phyloP scores from a whole-genome alignment of 2,797 vertebrate genomes.

The Setipinna tenuifilis region DNA sequence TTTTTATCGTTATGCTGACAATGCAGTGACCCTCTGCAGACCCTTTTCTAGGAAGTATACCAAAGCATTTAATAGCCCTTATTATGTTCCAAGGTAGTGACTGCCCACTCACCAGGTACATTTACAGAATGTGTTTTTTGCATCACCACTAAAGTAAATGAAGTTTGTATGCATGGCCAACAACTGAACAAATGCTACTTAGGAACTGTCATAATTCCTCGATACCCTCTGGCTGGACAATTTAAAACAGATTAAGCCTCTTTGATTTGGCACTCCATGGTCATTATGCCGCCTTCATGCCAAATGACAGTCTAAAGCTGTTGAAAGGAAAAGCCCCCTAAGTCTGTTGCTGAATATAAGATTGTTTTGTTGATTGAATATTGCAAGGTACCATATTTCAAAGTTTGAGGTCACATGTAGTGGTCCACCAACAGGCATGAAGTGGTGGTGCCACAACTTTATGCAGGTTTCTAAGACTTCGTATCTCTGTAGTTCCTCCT shows the following conservation, averaged over 20 bases:
- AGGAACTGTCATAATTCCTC: conserved; percentile 59
- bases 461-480: too few species aligned
- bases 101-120: not conserved
- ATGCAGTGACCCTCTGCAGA: too few species aligned
- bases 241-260: conserved; percentile 62
- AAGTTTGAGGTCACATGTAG: too few species aligned
- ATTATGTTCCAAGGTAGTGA: not conserved
- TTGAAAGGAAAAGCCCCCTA: not conserved
- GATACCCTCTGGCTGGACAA: conserved; percentile 54
- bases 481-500: not conserved
- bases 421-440: too few species aligned
- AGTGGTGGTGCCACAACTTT: too few species aligned
- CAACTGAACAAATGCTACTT: conserved; percentile 17
- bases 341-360: not conserved
- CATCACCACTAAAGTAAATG: not conserved
- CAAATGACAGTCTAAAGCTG: not conserved
- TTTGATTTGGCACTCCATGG: conserved; percentile 51
- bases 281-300: not conserved
- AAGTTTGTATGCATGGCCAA: not conserved
- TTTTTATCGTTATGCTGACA: too few species aligned
- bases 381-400: too few species aligned
- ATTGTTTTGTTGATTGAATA: not conserved
- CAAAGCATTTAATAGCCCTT: too few species aligned
- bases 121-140: not conserved
- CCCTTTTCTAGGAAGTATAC: too few species aligned